A percentile compares a stretch with the other conserved stretches of the same genome.
These are phyloP conservation scores for Sylvilagus bachmani DNA, from an alignment of 2,113 vertebrate species.

Conservation along the genomic window DNA sequence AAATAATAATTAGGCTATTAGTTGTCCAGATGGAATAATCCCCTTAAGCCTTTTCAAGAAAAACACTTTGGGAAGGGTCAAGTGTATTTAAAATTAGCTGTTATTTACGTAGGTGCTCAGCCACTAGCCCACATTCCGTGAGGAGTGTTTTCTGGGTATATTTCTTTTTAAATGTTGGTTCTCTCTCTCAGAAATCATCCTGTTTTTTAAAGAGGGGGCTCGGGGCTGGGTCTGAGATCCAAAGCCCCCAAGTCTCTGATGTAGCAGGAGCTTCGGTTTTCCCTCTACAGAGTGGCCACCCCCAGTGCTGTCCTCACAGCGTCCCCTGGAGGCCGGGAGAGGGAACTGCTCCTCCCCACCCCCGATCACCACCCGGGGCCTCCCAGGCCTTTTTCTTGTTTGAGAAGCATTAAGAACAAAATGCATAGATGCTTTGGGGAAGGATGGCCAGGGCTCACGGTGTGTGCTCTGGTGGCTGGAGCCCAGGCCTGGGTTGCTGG, in stretches of 20 bases:
- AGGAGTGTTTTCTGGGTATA: constrained; percentile 40
- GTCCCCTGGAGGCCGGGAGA: not conserved
- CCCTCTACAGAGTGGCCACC: not conserved
- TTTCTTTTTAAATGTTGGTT: not conserved
- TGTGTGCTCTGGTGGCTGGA: not conserved
- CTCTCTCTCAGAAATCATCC: constrained; percentile 63
- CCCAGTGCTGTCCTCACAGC: not conserved
- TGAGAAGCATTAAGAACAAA: constrained; percentile 35
- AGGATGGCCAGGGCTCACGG: not conserved
- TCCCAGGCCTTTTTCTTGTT: not conserved
- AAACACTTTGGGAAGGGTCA: constrained; percentile 72
- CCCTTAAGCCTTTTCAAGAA: constrained; percentile 68
- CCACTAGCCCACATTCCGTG: constrained; percentile 1
- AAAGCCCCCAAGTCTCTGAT: not conserved
- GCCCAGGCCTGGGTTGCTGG: not conserved
- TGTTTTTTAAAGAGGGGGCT: constrained; percentile 43
- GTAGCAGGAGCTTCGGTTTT: not conserved
- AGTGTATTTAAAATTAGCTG: constrained; percentile 65
- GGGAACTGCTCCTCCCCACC: not conserved
- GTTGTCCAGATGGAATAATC: constrained; percentile 64
- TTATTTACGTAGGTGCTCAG: constrained; percentile 39
- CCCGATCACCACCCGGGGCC: not conserved
- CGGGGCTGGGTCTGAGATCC: constrained; percentile 9
- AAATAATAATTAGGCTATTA: constrained; percentile 69
- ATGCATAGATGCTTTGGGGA: not conserved